Base-by-base conservation (phyloP, 1,140 invertebrate species). In the Pemphigus obesinymphae region DNA sequence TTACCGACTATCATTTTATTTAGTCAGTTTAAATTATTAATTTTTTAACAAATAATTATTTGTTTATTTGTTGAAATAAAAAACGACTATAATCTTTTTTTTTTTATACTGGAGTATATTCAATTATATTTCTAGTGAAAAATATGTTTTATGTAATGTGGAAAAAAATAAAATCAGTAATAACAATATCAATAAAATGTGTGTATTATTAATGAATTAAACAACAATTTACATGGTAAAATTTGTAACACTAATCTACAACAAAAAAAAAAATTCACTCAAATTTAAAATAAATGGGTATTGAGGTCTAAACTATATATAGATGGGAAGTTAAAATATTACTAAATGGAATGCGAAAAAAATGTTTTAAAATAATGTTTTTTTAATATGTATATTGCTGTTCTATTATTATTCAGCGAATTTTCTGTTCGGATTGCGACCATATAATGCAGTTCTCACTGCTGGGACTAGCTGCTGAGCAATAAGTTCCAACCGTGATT, bases 341-440 rank as follows among this genome's bases (percentile, higher is more conserved):
- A 80, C 37, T 23, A 61, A 61, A 61, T 80, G 76, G 76, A 80
- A 80, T 80, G 76, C 37, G 75, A 78, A 78, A 55, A 78, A 63
- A 80, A 29, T 78, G 17, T 63, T 40, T 48, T 80, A 40, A 80
- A 80, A 43, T 55, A 73, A 73, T 73, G 70, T 70, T 70, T 70
- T 17, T 20, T 45, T 50, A 31, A 73, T 20, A 50, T 5, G 45
- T 40, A 50, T 73, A 50, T 50, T 73, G 43, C 45, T 80, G 55
- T n/a, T 53, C 13, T 61, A 26, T 15, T n/a, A 55, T 91, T 97
- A 99, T 89, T 99, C 97, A 85, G 92, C 92, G 90, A 99, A 99
- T 91, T 96, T 97, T 86, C 97, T 93, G 90, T 98, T 99, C 53
- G 93, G 92, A 88, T 99, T 99, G 84, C 91, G 90, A 40, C 97